Evolutionary conservation across 2,797 vertebrate genomes (phyloP).

Genomic region (Gobio occitaniae): DNA sequence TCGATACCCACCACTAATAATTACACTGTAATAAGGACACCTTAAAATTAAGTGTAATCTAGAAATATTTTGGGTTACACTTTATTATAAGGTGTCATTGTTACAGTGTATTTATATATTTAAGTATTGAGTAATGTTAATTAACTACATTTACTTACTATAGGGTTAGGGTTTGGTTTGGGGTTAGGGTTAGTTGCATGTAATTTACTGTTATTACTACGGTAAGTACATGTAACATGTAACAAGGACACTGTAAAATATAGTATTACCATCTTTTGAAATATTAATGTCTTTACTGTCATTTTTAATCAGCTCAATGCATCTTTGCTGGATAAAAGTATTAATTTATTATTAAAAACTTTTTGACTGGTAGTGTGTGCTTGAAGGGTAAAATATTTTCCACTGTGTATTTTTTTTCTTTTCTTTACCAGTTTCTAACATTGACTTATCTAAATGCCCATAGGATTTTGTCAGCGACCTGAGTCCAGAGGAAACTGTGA

Average conservation of each 20-base stretch:
- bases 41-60: not conserved
- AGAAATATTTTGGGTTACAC: no score
- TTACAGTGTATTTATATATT: no score
- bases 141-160: no score
- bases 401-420: not conserved
- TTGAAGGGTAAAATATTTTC: not conserved
- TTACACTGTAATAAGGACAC: not conserved
- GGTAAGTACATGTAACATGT: no score
- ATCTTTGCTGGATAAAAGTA: not conserved
- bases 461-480: slow-evolving; percentile 90
- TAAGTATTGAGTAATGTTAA: no score
- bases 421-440: not conserved
- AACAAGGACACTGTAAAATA: not conserved
- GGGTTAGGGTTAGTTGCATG: no score
- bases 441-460: slow-evolving; percentile 46
- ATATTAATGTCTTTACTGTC: not conserved
- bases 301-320: not conserved
- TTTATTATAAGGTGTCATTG: no score
- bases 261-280: not conserved
- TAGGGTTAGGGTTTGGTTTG: no score
- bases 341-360: no score
- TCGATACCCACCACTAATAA: not conserved
- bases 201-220: no score
- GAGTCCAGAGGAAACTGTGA: slow-evolving; percentile 87
- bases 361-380: no score